Evolutionary conservation across 2,888 invertebrate genomes (phyloP), one percentile per base, ranked within the genome.

Genomic region (Cosmorhoe ocellata): DNA sequence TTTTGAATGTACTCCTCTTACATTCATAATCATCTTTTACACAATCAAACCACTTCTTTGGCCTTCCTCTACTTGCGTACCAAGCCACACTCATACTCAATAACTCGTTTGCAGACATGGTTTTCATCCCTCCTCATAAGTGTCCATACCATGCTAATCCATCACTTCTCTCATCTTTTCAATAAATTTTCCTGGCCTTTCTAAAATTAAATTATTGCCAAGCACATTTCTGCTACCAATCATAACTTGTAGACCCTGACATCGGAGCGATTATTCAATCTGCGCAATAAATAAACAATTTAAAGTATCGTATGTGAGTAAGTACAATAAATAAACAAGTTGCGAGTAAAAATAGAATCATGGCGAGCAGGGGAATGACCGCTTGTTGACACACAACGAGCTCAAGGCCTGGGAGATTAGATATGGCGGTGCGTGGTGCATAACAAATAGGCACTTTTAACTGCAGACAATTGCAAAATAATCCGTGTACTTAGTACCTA

Each of bases 371-470:
- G 82, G 74, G 82, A 89, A 85, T 81, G 88, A 89, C 89, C 90
- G 87, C 67, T 73, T 76, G 75, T 82, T 88, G 89, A 88, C 89
- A 89, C 79, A 86, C 81, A 86, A 86, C 79, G 78, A 74, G 88
- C 87, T 82, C 90, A 90, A 89, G 90, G 90, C 79, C 86, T 74
- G 76, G 58, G 71, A 84, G 89, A 89, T 89, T 88, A 88, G 88
- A 89, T 89, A 88, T 84, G 24, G 6, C 24, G 24, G 24, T 24
- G 24, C 76, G 67, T 71, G 68, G 56, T 72, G 81, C 80, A 82
- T 84, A 80, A 82, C 84, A 81, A 84, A 75, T 34, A 37, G 10
- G 22, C 10, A 24, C 12, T 24, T 11, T 26, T 72, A 76, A 74
- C 73, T 66, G 74, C 69, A 67, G 36, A 7, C 36, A 72, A 79